Percentiles rank a stretch among this genome's conserved stretches.
Evolutionary conservation across 2,113 vertebrate genomes (phyloP).

Genomic region (Sebastes schlegelii): DNA sequence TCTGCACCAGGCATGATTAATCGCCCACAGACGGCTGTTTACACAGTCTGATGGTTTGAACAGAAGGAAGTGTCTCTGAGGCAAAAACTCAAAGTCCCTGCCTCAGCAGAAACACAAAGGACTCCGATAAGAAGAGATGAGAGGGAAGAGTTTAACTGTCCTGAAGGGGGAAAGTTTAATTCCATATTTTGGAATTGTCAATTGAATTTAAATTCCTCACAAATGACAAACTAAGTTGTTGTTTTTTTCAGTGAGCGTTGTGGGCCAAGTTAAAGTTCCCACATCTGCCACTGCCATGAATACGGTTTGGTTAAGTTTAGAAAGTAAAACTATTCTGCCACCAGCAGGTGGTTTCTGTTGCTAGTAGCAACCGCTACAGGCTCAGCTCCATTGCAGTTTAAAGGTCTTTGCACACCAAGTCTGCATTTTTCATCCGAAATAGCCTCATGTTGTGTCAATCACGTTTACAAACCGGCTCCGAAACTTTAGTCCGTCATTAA

Average conservation of each 20-base stretch:
- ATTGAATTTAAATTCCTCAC: background rate
- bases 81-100: constrained; percentile 34
- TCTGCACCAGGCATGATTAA: constrained; percentile 64
- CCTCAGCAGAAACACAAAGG: constrained; percentile 55
- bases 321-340: no score
- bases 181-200: background rate
- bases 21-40: constrained; percentile 68
- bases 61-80: constrained; percentile 63
- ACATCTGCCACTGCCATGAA: no score
- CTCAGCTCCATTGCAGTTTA: no score
- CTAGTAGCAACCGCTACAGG: no score
- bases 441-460: no score
- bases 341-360: no score
- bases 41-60: constrained; percentile 61
- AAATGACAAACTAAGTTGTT: background rate
- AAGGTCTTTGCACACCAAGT: no score
- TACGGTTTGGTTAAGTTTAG: no score
- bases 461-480: no score
- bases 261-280: background rate
- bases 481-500: no score
- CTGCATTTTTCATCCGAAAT: no score
- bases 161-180: background rate
- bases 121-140: constrained; percentile 40
- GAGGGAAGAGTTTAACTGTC: constrained; percentile 35
- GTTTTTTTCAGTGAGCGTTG: background rate